These are phyloP conservation scores for Pterostichus madidus DNA, from an alignment of 2,888 invertebrate species.

Conservation along the genomic window DNA sequence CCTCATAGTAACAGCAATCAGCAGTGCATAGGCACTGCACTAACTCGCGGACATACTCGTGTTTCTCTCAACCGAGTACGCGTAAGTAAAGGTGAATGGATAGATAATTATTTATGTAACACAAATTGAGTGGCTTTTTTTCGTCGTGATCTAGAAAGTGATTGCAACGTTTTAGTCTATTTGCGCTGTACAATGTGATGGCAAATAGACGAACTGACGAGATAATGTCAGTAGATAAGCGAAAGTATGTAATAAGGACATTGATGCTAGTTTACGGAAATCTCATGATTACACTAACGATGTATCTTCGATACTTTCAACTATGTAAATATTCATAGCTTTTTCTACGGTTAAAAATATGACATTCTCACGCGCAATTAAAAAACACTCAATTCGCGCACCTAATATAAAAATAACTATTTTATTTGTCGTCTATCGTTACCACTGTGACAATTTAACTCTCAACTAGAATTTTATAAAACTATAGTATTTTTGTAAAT, in stretches of 20 bases:
- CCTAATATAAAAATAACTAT: too few relatives aligned
- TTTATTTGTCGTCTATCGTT: too few relatives aligned
- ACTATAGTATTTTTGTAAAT: too few relatives aligned
- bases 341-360: too few relatives aligned
- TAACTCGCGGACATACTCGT: neutral
- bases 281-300: conserved; percentile 24
- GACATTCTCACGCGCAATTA: too few relatives aligned
- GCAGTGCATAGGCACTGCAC: conserved; percentile 22
- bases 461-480: too few relatives aligned
- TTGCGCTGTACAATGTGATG: conserved; percentile 46
- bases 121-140: conserved; percentile 48
- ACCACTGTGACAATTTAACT: too few relatives aligned
- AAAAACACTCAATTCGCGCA: too few relatives aligned
- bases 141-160: conserved; percentile 53
- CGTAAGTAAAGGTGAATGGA: conserved; percentile 32
- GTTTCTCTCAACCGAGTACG: neutral
- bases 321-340: neutral
- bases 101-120: conserved; percentile 48
- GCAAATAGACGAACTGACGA: conserved; percentile 42
- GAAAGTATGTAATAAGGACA: conserved; percentile 39
- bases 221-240: conserved; percentile 35
- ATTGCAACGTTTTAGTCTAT: conserved; percentile 44
- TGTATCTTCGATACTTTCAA: conserved; percentile 15
- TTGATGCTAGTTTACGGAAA: conserved; percentile 16
- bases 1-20: conserved; percentile 1